Base-by-base conservation (phyloP, 2,113 vertebrate species). In the Struthidea cinerea region DNA sequence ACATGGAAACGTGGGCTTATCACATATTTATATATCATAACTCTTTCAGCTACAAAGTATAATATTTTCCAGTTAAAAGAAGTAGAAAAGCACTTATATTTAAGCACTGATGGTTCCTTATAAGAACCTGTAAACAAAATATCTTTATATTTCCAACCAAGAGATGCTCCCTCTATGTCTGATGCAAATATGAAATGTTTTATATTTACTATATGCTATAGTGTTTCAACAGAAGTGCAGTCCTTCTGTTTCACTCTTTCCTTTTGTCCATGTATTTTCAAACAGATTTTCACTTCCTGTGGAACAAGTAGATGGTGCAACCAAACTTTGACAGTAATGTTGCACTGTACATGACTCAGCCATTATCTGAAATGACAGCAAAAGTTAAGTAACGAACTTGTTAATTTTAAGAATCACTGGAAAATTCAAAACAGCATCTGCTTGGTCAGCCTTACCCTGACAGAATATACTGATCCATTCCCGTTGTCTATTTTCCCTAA, bases 351-450 rank as follows among this genome's bases (percentile, higher is more conserved):
- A 23, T 61, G 35, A 65, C 18, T 90, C 63, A 80, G 33, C 42
- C 46, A 83, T 91, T 87, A 73, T 28, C 65, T 79, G 76, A 87
- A 91, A 76, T 83, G 82, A 89, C 77, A 90, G 49, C 37, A 81
- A 89, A 94, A 96, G 44, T 77, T 71, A 92, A 74, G 26, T 61
- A 82, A 82, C 26, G 47, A 76, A 74, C 59, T 82, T 94, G 53
- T n/a, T 96, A 84, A 61, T 91, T 94, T 84, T 67, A 95, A 71
- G 59, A 93, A 90, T 71, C 73, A 57, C 37, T 93, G 44, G 37
- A 87, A 94, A 93, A 95, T 33, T 70, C 70, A 91, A 93, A 94
- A 83, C 74, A 90, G 55, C 53, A 90, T 65, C 75, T 91, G 18
- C 49, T 96, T 77, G 57, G 7, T 61, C 59, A 78, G 19, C 37